phyloP scores from a whole-genome alignment of 2,113 vertebrate species.

The Scolopax mira region DNA sequence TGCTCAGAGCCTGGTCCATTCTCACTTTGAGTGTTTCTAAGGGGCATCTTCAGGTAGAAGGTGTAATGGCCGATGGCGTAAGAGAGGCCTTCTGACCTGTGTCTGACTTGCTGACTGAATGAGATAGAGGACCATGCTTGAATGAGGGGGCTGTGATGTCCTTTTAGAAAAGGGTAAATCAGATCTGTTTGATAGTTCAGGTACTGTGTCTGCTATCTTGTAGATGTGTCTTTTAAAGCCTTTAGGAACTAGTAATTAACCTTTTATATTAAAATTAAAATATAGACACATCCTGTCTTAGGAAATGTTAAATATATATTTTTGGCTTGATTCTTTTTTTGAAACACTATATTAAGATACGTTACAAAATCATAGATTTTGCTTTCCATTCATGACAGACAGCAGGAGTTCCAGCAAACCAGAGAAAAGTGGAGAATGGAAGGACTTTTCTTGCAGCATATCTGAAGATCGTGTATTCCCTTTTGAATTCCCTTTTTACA shows the following conservation, averaged over 20 bases:
- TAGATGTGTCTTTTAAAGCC: neutral
- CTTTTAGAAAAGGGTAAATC: neutral
- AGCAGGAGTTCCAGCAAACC: neutral
- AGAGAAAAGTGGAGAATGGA: conserved; percentile 12
- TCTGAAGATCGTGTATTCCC: conserved; percentile 67
- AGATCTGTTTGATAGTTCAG: neutral
- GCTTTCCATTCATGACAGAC: conserved; percentile 12
- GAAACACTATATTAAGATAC: neutral
- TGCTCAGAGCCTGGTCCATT: neutral
- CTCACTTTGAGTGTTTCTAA: neutral
- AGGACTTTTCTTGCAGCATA: conserved; percentile 11
- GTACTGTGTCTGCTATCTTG: neutral
- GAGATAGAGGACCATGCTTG: neutral
- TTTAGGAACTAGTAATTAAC: neutral
- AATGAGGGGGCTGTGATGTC: neutral
- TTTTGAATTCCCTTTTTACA: conserved; percentile 71
- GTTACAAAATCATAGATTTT: neutral
- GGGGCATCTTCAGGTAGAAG: neutral
- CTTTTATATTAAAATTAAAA: neutral
- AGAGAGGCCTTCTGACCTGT: neutral
- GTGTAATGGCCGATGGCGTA: neutral
- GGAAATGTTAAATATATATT: neutral
- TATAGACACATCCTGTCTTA: neutral
- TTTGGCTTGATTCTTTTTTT: neutral
- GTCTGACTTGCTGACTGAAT: neutral